These are phyloP conservation scores for Dendrolimus houi DNA, from an alignment of 2,888 invertebrate species.

Conservation along the genomic window DNA sequence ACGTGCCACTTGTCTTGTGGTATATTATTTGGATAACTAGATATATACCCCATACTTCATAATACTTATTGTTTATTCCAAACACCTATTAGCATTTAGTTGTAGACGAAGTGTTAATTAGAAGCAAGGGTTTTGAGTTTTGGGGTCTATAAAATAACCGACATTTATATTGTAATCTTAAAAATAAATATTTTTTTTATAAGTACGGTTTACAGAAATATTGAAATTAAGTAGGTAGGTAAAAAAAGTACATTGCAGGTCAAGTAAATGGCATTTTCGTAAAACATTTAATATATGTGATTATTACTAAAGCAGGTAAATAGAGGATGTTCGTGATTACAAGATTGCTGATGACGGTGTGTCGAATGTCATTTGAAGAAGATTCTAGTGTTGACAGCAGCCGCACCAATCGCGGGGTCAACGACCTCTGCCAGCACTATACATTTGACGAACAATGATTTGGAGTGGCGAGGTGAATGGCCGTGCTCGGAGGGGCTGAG, in stretches of 20 bases:
- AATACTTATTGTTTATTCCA: too few relatives aligned
- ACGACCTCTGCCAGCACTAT: constrained; percentile 60
- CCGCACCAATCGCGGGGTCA: constrained; percentile 52
- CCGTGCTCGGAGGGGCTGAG: constrained; percentile 70
- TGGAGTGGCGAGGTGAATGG: constrained; percentile 73
- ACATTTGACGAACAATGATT: constrained; percentile 76
- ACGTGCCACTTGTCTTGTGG: constrained; percentile 67
- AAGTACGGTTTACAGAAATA: too few relatives aligned
- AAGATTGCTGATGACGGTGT: constrained; percentile 32
- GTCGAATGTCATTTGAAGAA: constrained; percentile 69
- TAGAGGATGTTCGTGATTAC: constrained; percentile 58
- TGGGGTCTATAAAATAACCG: too few relatives aligned
- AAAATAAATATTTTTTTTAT: too few relatives aligned
- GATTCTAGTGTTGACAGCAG: constrained; percentile 49
- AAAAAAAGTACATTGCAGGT: too few relatives aligned
- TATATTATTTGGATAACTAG: constrained; percentile 53
- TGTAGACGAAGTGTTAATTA: too few relatives aligned
- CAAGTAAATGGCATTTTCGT: constrained; percentile 7
- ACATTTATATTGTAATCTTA: too few relatives aligned
- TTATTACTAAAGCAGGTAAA: constrained; percentile 19
- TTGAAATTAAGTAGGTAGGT: too few relatives aligned
- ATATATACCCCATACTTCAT: constrained; percentile 15
- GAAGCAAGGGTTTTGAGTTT: too few relatives aligned
- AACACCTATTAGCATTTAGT: too few relatives aligned
- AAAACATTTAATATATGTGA: constrained; percentile 17